Evolutionary conservation across 1,140 invertebrate species (phyloP), one percentile per base, ranked within the genome.

Genomic region (Metaphire vulgaris): DNA sequence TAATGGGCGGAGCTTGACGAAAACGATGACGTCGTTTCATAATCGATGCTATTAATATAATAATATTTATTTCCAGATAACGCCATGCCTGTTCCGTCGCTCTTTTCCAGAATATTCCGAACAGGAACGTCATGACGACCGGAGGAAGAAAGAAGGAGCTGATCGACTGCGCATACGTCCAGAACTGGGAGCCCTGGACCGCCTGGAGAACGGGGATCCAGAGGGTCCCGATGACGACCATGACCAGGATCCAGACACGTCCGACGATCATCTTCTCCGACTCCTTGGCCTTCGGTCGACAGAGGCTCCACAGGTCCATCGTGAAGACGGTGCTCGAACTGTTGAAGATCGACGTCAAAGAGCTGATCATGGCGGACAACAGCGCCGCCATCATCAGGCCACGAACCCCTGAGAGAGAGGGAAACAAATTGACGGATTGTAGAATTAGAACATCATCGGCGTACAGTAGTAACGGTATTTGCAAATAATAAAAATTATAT

Each of bases 1-100:
- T n/a, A n/a, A n/a, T n/a, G n/a, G n/a, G n/a, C n/a, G n/a, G n/a
- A n/a, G n/a, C n/a, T n/a, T n/a, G n/a, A n/a, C n/a, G n/a, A n/a
- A n/a, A n/a, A n/a, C n/a, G n/a, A n/a, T n/a, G n/a, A n/a, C n/a
- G n/a, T n/a, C n/a, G n/a, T n/a, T n/a, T n/a, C n/a, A n/a, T n/a
- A n/a, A n/a, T n/a, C n/a, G n/a, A n/a, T n/a, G n/a, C n/a, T n/a
- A n/a, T n/a, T n/a, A n/a, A n/a, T n/a, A n/a, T n/a, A n/a, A n/a
- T n/a, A n/a, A n/a, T n/a, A n/a, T n/a, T n/a, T n/a, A n/a, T n/a
- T n/a, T n/a, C n/a, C n/a, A n/a, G n/a, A n/a, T n/a, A n/a, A n/a
- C n/a, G n/a, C n/a, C n/a, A n/a, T n/a, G n/a, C n/a, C n/a, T 83
- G 80, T 82, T 89, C 88, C 80, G 88, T 89, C 29, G 86, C 84